Evolutionary conservation across 2,113 vertebrate genomes (phyloP), one percentile per base, ranked within the genome.

Genomic region (Sciurus niger): DNA sequence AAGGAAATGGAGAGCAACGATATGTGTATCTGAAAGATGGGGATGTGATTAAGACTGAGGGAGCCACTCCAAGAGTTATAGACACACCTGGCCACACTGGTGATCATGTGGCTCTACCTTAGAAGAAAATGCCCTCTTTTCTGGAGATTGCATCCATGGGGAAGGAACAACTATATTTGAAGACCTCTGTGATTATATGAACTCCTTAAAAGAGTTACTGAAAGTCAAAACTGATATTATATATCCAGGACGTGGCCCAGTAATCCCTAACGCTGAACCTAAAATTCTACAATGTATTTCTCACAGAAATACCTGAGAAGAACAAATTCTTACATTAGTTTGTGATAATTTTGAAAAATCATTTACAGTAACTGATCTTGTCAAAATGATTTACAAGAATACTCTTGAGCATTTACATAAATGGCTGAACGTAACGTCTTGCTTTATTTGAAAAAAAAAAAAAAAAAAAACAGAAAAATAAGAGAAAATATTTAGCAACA

Each of bases 71-170:
- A 99, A 40, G 99, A 96, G 98, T 99, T 93, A 94, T 99, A 8
- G 96, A 99, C 97, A 99, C 99, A 0, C 99, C 99, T 28, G 99
- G 99, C 18, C 99, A 99, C 97, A 99, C 99, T 9, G 99, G 99
- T 95, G 99, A 99, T 98, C 99, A 99, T 97, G 99, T 99, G 99
- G 93, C 98, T 73, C 97, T 99, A 97, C 96, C 84, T 98, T 99
- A 91, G 98, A 99, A 97, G 99, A 99, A 98, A 98, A 98, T 93
- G 99, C 99, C 18, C 0, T 99, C 24, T 99, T 99, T 98, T 99
- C 99, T 0, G 99, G 99, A 68, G 99, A 99, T 98, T 99, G 99
- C 98, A 99, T 99, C 98, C 99, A 99, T 97, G 99, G 99, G 3
- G 99, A 99, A 97, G 99, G 99, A 84, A 99, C 99, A 3, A 99